Base-by-base conservation (phyloP, 2,888 invertebrate species). In the Drosophila acutilabella region DNA sequence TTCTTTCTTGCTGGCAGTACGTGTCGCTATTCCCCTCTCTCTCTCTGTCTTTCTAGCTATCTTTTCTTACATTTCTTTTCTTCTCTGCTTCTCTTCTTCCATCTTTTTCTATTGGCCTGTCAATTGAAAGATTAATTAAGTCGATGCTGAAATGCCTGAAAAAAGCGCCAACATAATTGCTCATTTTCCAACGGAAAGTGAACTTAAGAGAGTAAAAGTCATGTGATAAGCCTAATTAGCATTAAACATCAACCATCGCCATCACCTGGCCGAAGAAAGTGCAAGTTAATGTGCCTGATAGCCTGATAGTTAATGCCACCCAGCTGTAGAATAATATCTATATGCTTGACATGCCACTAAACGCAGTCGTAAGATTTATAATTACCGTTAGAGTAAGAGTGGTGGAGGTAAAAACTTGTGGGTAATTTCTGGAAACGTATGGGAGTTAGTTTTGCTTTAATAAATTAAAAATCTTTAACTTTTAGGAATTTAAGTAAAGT, bases 121-220 rank as follows among this genome's bases (percentile, higher is more conserved):
- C 86, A 77, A 81, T 88, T 74, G 53, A 53, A 74, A 67, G 82
- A 73, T 85, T 74, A 67, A 81, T 79, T 74, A 85, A 77, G 71
- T 77, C 68, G 52, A 74, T 62, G 78, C 54, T 45, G 56, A n/a
- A 57, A 54, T 54, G 44, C 47, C 58, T 44, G 61, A 72, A 71
- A 71, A 81, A 81, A 85, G 64, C 77, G 73, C 54, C 64, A 57
- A 62, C 65, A 72, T 79, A 76, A 88, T 81, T 84, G 79, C 77
- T 81, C 64, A 71, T 76, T 88, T 68, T 68, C 85, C 85, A 42
- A 71, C 68, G 68, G 80, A 82, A 82, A 85, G 85, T 81, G 71
- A 87, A 59, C 51, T 52, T 64, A 54, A 73, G 66, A 76, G 66
- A 88, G 82, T 79, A 81, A 79, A 76, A 82, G 85, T 71, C 69